Evolutionary conservation across 2,797 vertebrate genomes (phyloP).

Genomic region (Lutjanus argentimaculatus): DNA sequence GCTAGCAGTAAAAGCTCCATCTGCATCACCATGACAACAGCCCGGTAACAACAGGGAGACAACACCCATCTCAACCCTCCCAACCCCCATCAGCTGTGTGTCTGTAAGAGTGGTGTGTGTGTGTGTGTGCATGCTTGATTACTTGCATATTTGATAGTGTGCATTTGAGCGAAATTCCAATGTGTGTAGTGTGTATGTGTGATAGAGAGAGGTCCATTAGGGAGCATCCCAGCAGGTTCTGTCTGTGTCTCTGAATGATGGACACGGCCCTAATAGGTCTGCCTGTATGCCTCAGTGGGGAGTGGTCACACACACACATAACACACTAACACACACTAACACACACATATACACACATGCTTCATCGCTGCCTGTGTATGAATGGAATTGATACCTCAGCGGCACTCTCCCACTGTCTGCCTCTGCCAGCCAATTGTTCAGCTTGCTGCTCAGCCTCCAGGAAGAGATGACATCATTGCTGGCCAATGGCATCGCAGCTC

Average conservation of each 20-base stretch:
- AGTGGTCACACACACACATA: slow-evolving; percentile 55
- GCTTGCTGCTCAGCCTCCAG: slow-evolving; percentile 82
- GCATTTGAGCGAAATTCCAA: slow-evolving; percentile 60
- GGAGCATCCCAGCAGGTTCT: slow-evolving; percentile 75
- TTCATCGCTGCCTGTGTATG: slow-evolving; percentile 83
- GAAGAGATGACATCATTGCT: slow-evolving; percentile 96
- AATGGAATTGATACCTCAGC: slow-evolving; percentile 93
- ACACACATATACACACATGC: slow-evolving; percentile 13
- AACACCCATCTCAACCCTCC: slow-evolving; percentile 81
- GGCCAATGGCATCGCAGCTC: slow-evolving; percentile 90
- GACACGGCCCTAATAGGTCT: slow-evolving; percentile 68
- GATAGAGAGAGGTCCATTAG: slow-evolving; percentile 61
- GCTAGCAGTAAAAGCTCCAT: slow-evolving; percentile 78
- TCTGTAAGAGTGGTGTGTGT: slow-evolving; percentile 29
- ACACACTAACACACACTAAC: slow-evolving; percentile 7
- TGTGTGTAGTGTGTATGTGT: slow-evolving; percentile 33
- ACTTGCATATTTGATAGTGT: slow-evolving; percentile 73
- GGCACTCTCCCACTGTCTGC: slow-evolving; percentile 87
- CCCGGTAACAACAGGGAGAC: slow-evolving; percentile 80
- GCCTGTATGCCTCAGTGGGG: slow-evolving; percentile 64
- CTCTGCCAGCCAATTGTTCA: slow-evolving; percentile 87
- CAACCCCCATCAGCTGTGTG: slow-evolving; percentile 81
- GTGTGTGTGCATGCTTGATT: slow-evolving; percentile 68
- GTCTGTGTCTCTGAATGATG: slow-evolving; percentile 71
- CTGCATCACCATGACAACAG: slow-evolving; percentile 86